Percentiles rank a stretch among this genome's conserved stretches.
These are phyloP conservation scores for Heliconius hermathena DNA, from an alignment of 1,140 invertebrate species.

Conservation along the genomic window DNA sequence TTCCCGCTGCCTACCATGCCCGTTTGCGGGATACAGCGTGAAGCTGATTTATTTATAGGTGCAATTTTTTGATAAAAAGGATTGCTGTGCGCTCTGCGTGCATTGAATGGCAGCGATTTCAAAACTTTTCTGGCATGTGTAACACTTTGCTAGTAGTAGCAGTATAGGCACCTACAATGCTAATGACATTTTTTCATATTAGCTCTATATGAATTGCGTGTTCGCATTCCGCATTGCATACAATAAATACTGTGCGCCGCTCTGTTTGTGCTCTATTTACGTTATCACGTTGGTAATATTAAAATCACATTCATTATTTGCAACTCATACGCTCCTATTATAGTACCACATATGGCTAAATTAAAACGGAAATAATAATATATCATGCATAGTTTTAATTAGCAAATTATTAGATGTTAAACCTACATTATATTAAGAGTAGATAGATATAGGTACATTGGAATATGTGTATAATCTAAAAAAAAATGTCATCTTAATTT, in stretches of 20 bases:
- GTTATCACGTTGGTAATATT: constrained; percentile 70
- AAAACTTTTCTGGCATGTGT: constrained; percentile 46
- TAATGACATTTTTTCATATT: constrained; percentile 69
- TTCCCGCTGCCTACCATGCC: too few relatives aligned
- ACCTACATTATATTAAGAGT: neutral
- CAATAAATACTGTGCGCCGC: constrained; percentile 46
- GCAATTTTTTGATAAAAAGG: neutral
- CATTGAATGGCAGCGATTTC: constrained; percentile 47
- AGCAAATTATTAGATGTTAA: neutral
- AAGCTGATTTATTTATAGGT: neutral
- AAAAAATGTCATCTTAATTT: too few relatives aligned
- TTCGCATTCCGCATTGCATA: constrained; percentile 62
- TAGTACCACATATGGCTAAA: neutral
- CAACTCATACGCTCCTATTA: constrained; percentile 3
- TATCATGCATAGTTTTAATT: neutral
- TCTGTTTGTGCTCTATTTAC: constrained; percentile 70
- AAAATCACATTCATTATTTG: constrained; percentile 47
- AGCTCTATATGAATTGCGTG: constrained; percentile 64
- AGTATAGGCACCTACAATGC: constrained; percentile 47
- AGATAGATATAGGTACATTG: too few relatives aligned
- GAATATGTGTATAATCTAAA: too few relatives aligned
- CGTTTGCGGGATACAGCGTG: too few relatives aligned
- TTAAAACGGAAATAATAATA: neutral
- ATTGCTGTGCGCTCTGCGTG: neutral
- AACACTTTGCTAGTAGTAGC: constrained; percentile 31